These are phyloP conservation scores for Acrocera orbiculus DNA, from an alignment of 2,888 invertebrate species.

Conservation along the genomic window DNA sequence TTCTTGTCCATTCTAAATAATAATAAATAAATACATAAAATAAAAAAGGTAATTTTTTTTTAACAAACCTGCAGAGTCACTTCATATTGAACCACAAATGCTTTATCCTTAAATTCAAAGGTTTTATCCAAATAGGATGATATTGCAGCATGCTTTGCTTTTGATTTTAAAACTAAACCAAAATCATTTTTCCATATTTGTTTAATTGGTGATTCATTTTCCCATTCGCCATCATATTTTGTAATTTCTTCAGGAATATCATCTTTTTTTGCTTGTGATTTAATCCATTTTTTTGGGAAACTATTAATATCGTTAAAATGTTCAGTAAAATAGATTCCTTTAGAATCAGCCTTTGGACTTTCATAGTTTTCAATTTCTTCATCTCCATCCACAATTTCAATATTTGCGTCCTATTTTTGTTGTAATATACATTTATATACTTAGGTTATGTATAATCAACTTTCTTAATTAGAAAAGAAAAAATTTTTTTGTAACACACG, in stretches of 20 bases:
- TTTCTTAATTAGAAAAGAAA: too few relatives aligned
- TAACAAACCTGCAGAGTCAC: slow-evolving; percentile 60
- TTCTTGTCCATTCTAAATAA: slow-evolving; percentile 96
- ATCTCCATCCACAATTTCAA: too few relatives aligned
- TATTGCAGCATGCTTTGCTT: slow-evolving; percentile 94
- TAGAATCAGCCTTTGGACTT: slow-evolving; percentile 48
- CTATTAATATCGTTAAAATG: slow-evolving; percentile 62
- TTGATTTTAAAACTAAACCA: slow-evolving; percentile 78
- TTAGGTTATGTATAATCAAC: too few relatives aligned
- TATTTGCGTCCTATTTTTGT: too few relatives aligned
- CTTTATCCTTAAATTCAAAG: slow-evolving; percentile 68
- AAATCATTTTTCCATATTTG: slow-evolving; percentile 67
- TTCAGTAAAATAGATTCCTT: slow-evolving; percentile 58
- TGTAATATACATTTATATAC: too few relatives aligned
- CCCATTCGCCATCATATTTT: slow-evolving; percentile 82
- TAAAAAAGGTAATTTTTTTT: slow-evolving; percentile 1
- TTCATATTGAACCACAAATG: slow-evolving; percentile 84
- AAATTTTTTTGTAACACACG: too few relatives aligned
- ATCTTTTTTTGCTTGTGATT: slow-evolving; percentile 84
- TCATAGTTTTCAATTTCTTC: slow-evolving; percentile 34
- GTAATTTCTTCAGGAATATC: slow-evolving; percentile 73
- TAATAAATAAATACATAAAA: background rate
- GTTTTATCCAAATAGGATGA: slow-evolving; percentile 57
- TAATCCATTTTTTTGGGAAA: slow-evolving; percentile 66
- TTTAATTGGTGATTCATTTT: slow-evolving; percentile 55